Percentiles rank a stretch among this genome's conserved stretches.
Evolutionary conservation across 2,797 vertebrate species (phyloP).

Genomic region (Enteromius unitaeniatus): DNA sequence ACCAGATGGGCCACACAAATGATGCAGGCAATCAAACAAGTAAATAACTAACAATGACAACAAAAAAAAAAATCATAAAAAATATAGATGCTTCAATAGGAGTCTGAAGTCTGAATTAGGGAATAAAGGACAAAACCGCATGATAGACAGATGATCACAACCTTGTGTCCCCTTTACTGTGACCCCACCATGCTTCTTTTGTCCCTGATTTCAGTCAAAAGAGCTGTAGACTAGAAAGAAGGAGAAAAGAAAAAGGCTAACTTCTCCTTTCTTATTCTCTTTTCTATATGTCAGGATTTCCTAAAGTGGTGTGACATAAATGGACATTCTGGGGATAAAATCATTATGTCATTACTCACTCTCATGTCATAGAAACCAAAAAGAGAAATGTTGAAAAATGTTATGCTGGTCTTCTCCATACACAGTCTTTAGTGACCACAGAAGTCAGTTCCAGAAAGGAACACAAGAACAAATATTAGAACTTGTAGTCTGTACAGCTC

Average conservation of each 20-base stretch:
- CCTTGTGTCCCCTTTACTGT: neutral
- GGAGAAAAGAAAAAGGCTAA: neutral
- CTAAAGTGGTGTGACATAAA: conserved; percentile 2
- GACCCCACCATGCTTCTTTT: neutral
- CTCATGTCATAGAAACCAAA: neutral
- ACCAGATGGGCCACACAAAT: neutral
- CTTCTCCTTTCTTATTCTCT: conserved; percentile 4
- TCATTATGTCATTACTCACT: neutral
- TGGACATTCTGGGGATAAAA: neutral
- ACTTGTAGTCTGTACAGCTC: neutral
- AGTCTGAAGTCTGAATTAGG: neutral
- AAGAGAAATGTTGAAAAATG: neutral
- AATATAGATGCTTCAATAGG: neutral
- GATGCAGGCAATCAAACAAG: neutral
- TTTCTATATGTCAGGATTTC: neutral
- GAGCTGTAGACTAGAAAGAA: neutral
- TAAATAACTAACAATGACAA: neutral
- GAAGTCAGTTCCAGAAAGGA: neutral
- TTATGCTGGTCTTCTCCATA: neutral
- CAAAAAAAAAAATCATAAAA: neutral
- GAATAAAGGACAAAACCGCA: neutral
- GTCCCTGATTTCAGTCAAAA: neutral
- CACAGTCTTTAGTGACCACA: neutral
- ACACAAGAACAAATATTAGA: neutral
- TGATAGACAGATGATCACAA: neutral